phyloP scores from a whole-genome alignment of 2,888 invertebrate genomes.

The Nowickia ferox region DNA sequence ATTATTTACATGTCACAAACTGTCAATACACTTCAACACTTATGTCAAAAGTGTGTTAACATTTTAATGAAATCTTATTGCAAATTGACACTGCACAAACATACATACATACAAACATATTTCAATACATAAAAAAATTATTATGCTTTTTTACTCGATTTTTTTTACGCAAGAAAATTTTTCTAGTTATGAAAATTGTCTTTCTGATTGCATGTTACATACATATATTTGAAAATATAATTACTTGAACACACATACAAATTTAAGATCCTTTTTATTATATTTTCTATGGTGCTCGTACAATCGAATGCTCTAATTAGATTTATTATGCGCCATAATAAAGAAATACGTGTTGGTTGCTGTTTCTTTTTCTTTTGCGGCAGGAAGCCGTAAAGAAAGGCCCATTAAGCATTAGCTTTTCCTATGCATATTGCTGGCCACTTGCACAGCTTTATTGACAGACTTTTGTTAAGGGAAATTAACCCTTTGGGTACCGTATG shows the following conservation, averaged over 20 bases:
- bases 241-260: no score
- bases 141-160: no score
- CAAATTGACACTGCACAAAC: not conserved
- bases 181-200: no score
- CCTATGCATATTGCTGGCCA: not conserved
- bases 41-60: not conserved
- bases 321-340: not conserved
- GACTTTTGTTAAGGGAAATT: not conserved
- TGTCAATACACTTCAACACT: conserved; percentile 35
- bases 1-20: conserved; percentile 14
- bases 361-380: not conserved
- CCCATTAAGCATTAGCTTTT: not conserved
- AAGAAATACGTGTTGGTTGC: not conserved
- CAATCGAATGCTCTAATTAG: conserved; percentile 12
- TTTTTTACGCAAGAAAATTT: no score
- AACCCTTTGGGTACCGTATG: not conserved
- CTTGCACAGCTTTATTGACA: not conserved
- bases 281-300: not conserved
- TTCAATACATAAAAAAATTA: no score
- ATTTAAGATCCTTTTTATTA: no score
- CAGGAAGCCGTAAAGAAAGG: not conserved
- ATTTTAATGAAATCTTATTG: not conserved
- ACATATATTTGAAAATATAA: no score
- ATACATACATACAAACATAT: not conserved
- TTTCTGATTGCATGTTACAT: no score